Base-by-base conservation (phyloP, 2,113 vertebrate species). In the Larimichthys crocea region DNA sequence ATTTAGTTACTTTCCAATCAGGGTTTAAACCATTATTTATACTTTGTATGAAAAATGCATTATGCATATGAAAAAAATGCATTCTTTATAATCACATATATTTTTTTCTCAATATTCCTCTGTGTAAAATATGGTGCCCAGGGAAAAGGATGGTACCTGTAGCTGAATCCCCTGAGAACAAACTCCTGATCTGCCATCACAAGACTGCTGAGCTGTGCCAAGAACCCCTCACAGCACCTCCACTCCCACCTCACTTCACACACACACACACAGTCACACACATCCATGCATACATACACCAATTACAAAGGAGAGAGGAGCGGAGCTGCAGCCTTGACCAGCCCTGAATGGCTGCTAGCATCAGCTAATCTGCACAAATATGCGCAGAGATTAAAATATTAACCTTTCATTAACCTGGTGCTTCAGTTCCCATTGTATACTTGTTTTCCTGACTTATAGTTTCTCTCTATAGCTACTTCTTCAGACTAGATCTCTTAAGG, bases 331-430 rank as follows among this genome's bases (percentile, higher is more conserved):
- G 71, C 24, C 65, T 70, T 49, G 56, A 75, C 53, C 2, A 4
- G 49, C 20, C 42, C 52, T 55, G 67, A 66, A 73, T 72, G 73
- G 63, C 79, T 29, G 60, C 74, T 82, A 31, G 59, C 83, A 74
- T 87, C 88, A 68, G 72, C 76, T 94, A 92, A 93, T 94, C 92
- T 90, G 63, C 48, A 80, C 82, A 93, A 94, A 85, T 87, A 93
- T 91, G 91, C 79, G 71, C 55, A 63, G 31, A 85, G 80, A 89
- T 92, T 87, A 74, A 84, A 82, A 88, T 44, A 55, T 85, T 61
- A 74, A 76, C 22, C 29, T 62, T 75, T 81, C 55, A 76, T 79
- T 79, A 73, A 78, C 55, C 60, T 19, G 3, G 12, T 20, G 55
- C 55, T 65, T 72, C 14, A 20, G 49, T 52, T 76, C 44, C n/a